Conservation (phyloP, 2,888 invertebrate species). For the Charanyca ferruginea region DNA sequence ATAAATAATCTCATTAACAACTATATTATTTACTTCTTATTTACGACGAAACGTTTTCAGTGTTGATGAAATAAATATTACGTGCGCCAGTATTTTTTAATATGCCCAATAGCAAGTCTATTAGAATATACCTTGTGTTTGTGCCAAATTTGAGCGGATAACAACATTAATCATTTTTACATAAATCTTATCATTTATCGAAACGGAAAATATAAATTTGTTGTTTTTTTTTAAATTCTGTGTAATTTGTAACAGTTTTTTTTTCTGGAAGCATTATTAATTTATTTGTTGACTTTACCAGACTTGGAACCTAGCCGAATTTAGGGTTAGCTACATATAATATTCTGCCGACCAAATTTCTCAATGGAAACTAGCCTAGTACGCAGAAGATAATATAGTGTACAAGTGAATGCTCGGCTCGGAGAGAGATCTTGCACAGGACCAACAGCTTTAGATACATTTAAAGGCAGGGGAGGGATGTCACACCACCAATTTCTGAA, state of each 20-base stretch:
- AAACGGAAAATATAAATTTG: conserved; percentile 15
- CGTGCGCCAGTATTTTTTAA: conserved; percentile 40
- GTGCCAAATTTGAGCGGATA: conserved; percentile 63
- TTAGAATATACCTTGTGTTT: conserved; percentile 64
- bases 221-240: neutral
- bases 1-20: conserved; percentile 37
- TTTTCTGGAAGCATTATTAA: neutral
- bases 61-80: conserved; percentile 45
- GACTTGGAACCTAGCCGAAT: no score
- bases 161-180: conserved; percentile 35
- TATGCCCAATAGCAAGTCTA: conserved; percentile 19
- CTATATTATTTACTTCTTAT: conserved; percentile 35
- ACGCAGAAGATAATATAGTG: no score
- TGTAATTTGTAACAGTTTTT: neutral
- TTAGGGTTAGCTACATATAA: no score
- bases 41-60: conserved; percentile 29
- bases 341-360: no score
- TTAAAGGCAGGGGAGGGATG: no score
- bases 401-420: no score
- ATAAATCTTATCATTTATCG: conserved; percentile 37
- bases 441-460: no score
- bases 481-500: no score
- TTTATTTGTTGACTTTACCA: neutral
- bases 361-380: no score
- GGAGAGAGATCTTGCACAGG: no score